These are phyloP conservation scores for Sympetrum striolatum DNA, from an alignment of 2,888 invertebrate species.

Conservation along the genomic window DNA sequence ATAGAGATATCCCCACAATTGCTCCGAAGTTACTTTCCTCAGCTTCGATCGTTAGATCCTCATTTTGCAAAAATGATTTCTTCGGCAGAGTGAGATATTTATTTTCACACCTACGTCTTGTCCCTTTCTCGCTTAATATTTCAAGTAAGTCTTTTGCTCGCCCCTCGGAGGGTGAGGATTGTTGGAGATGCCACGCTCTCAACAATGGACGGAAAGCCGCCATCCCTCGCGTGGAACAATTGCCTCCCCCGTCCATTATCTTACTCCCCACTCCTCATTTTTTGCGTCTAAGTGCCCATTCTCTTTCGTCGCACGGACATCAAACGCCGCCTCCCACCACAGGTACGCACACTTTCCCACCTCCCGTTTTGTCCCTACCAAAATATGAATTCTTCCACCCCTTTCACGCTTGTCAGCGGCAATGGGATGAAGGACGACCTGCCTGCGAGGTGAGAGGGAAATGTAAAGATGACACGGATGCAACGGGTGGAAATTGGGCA, in stretches of 20 bases:
- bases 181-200: not conserved
- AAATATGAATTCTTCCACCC: not conserved
- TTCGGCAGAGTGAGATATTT: no score
- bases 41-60: no score
- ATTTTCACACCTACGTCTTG: no score
- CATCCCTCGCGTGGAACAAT: not conserved
- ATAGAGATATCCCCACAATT: no score
- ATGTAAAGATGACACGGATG: not conserved
- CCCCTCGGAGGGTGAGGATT: not conserved
- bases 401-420: not conserved
- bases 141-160: no score
- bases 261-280: not conserved
- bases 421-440: not conserved
- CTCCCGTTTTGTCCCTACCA: not conserved
- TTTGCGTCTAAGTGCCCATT: not conserved
- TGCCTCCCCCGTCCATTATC: not conserved
- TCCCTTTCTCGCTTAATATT: no score
- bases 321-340: not conserved
- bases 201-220: not conserved
- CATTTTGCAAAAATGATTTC: no score
- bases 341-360: not conserved
- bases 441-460: not conserved
- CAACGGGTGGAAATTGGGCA: not conserved
- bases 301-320: not conserved
- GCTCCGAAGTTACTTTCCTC: no score